phyloP scores from a whole-genome alignment of 2,113 vertebrate species.

The Canis aureus region DNA sequence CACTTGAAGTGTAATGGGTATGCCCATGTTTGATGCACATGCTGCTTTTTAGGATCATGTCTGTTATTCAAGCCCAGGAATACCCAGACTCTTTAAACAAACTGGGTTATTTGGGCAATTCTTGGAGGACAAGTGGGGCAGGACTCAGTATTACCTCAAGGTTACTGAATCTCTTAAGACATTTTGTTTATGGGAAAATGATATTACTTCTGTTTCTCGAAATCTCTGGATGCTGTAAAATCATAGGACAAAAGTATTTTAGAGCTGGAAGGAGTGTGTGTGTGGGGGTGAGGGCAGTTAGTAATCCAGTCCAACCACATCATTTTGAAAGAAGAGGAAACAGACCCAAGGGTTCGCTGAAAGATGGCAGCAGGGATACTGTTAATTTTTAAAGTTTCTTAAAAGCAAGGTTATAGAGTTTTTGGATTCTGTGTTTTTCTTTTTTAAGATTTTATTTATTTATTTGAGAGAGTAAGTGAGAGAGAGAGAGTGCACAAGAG shows the following conservation, averaged over 20 bases:
- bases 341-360: neutral
- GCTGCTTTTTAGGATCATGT: neutral
- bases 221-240: neutral
- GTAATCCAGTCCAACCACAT: neutral
- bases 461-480: too few species aligned
- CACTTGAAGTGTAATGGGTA: neutral
- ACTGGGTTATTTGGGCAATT: neutral
- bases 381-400: neutral
- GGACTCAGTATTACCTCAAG: neutral
- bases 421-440: neutral
- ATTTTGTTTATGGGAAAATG: neutral
- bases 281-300: fast-evolving
- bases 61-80: neutral
- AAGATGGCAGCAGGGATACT: neutral
- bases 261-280: neutral
- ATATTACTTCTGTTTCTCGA: neutral
- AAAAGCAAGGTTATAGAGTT: neutral
- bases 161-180: neutral
- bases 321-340: neutral
- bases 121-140: neutral
- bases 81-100: neutral
- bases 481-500: too few species aligned
- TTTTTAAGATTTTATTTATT: neutral
- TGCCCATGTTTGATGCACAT: neutral
- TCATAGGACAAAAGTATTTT: neutral